Conservation (phyloP, 1,140 invertebrate species). For the Melanaphis sacchari region DNA sequence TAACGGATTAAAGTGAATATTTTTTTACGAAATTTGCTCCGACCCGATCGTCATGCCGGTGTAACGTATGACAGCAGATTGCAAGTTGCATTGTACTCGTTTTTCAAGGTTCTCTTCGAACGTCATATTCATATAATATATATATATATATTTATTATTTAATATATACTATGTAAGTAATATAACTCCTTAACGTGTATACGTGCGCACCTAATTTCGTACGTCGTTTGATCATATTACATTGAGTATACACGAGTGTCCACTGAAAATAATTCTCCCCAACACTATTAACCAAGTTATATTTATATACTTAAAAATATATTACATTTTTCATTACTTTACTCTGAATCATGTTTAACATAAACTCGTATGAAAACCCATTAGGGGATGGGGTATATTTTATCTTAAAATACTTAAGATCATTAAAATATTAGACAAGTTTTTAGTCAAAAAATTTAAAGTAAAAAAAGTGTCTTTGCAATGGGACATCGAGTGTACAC, state of each 20-base stretch:
- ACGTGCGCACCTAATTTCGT: neutral
- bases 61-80: neutral
- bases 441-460: neutral
- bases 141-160: too few relatives aligned
- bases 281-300: neutral
- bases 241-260: neutral
- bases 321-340: neutral
- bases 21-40: neutral
- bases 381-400: neutral
- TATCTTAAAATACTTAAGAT: neutral
- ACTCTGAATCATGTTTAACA: neutral
- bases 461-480: neutral
- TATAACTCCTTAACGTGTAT: neutral
- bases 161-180: neutral
- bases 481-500: neutral
- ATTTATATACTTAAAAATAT: neutral
- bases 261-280: neutral
- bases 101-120: neutral
- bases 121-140: neutral
- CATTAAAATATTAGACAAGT: neutral
- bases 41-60: neutral
- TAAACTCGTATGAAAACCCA: neutral
- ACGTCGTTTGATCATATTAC: neutral
- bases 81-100: constrained; percentile 41
- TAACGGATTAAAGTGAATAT: neutral